A percentile compares a stretch with the other conserved stretches of the same genome.
phyloP scores from a whole-genome alignment of 2,888 invertebrate species.

The Ceriagrion tenellum region DNA sequence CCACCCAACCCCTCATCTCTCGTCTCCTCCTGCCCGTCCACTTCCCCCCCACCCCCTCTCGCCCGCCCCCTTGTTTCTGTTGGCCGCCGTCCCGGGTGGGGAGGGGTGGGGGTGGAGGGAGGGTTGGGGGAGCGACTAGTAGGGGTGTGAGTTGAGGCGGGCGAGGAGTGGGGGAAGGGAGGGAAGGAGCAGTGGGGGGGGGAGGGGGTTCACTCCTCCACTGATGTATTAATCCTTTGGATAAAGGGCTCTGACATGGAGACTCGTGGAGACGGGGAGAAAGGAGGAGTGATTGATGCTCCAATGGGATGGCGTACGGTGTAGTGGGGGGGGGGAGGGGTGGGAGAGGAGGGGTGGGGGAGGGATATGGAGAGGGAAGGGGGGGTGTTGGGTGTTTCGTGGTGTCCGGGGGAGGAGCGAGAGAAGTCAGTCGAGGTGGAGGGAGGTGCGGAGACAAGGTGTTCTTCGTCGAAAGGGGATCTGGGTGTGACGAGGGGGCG shows the following conservation, averaged over 20 bases:
- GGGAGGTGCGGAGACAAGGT: background rate
- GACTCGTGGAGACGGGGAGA: constrained; percentile 43
- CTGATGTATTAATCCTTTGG: constrained; percentile 65
- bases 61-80: constrained; percentile 55
- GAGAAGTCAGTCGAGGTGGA: background rate
- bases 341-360: background rate
- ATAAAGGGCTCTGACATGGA: constrained; percentile 61
- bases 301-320: background rate
- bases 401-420: background rate
- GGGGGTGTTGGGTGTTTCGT: background rate
- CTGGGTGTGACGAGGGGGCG: background rate
- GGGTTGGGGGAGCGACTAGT: too few species aligned
- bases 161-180: background rate
- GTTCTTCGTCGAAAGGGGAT: background rate
- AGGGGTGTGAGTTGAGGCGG: background rate
- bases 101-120: background rate
- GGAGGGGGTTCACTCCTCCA: constrained; percentile 30
- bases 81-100: constrained; percentile 30
- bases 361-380: background rate
- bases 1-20: constrained; percentile 68
- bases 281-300: constrained; percentile 47
- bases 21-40: background rate
- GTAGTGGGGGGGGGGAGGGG: background rate
- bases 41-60: background rate
- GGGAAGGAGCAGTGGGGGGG: background rate